Conservation (phyloP, 1,140 invertebrate species). For the Phymastichus coffea region DNA sequence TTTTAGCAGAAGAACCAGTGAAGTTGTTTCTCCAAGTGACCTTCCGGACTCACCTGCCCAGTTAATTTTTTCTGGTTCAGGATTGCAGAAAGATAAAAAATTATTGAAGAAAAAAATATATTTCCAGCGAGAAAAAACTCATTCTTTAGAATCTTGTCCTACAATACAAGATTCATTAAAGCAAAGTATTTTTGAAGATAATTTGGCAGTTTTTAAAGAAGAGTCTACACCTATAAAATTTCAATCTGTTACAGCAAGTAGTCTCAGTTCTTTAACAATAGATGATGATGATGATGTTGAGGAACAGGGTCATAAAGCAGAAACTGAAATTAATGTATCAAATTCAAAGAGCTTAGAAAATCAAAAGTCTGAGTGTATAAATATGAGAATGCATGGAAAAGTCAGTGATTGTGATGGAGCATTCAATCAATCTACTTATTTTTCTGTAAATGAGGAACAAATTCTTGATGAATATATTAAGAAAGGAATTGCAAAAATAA, state of each 20-base stretch:
- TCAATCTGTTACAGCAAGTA: constrained; percentile 70
- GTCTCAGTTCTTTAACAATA: constrained; percentile 77
- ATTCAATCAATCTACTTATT: constrained; percentile 21
- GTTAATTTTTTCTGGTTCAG: constrained; percentile 70
- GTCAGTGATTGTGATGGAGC: constrained; percentile 38
- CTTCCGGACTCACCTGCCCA: constrained; percentile 91
- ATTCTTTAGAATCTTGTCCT: not conserved
- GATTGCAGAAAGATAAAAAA: constrained; percentile 16
- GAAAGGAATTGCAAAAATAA: constrained; percentile 62
- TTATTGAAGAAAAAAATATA: constrained; percentile 3
- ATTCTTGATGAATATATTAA: constrained; percentile 69
- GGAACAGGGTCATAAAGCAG: constrained; percentile 1
- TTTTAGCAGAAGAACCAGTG: constrained; percentile 87
- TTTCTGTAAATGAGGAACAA: constrained; percentile 62
- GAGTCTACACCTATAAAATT: constrained; percentile 83
- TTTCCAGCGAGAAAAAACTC: not conserved
- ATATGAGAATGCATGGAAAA: not conserved
- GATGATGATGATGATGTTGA: constrained; percentile 54
- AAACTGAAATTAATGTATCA: constrained; percentile 9
- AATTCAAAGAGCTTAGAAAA: not conserved
- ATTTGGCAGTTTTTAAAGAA: constrained; percentile 75
- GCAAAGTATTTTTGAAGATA: constrained; percentile 74
- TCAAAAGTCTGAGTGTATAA: not conserved
- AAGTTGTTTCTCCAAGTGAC: constrained; percentile 92
- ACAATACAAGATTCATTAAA: constrained; percentile 12